Evolutionary conservation across 2,113 vertebrate genomes (phyloP), one percentile per base, ranked within the genome.

Genomic region (zebrafish (Danio rerio)): DNA sequence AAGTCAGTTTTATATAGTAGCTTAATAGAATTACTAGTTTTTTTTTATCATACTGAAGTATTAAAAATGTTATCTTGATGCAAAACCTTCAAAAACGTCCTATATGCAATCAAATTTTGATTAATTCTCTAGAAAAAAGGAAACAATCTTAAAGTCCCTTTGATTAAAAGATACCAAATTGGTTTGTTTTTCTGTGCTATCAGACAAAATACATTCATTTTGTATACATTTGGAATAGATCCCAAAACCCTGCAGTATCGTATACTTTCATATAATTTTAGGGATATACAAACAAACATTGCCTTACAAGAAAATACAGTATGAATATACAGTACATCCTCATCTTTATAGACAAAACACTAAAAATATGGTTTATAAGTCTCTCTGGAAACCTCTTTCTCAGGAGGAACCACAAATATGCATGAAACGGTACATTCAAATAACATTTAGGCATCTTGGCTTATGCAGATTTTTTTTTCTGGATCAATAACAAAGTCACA

Each of bases 301-400:
- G 74, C 79, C 88, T 82, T 87, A 81, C 83, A 79, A 69, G 75
- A 87, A 88, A 89, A 87, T 89, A 83, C 58, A 74, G 68, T 91
- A 90, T 83, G 80, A 90, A 92, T 92, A 90, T 91, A 87, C 89
- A 89, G 42, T 85, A 81, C 87, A 88, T 82, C 80, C 66, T 81
- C 43, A 87, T 84, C 79, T 70, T 73, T 85, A 82, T 65, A 89
- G 88, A 91, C 86, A 63, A 82, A 87, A 90, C 92, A 90, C 79
- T 84, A 87, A 91, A 77, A 92, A 89, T 85, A 88, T 86, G 76
- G 52, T 87, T 84, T 83, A 78, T 53, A 50, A 88, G 83, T 85
- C 85, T 66, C 82, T 70, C 75, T 86, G 82, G 81, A 90, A 76
- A 90, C 85, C 70, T 82, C 78, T 40, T 86, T 86, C 31, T 52